Base-by-base conservation (phyloP, 1,140 invertebrate genomes). In the Hydropsyche tenuis region DNA sequence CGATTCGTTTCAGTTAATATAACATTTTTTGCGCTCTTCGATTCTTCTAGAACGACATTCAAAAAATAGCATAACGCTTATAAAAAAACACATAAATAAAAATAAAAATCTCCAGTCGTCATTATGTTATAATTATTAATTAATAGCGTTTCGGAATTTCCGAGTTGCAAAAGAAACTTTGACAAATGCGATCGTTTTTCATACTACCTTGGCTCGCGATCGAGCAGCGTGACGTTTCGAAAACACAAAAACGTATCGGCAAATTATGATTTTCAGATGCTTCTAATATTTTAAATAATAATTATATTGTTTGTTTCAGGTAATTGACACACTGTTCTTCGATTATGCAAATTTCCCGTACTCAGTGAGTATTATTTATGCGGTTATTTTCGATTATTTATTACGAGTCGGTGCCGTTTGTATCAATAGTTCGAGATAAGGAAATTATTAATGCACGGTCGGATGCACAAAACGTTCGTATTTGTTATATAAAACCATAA, bases 401-500 rank as follows among this genome's bases (percentile, higher is more conserved):
- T 23, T 25, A 25, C 22, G 23, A 25, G 56, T 23, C 30, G 22
- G 56, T 23, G 1, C 23, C 56, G 11, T 60, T 60, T 60, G 56
- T 22, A 60, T 60, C 56, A 14, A 20, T 27, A 14, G 7, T 37
- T 27, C 20, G 23, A 60, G 56, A 60, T 60, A 60, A 5, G 22
- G 12, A 27, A 48, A 14, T 25, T 60, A 60, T 60, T 60, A 60
- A 60, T 60, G 23, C 56, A 27, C 56, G 22, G 22, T 60, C 56
- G 56, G 56, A 60, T 60, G 56, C 56, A 60, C 56, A 60, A 60
- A 60, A 60, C 23, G 18, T 23, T 60, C 23, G 20, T 25, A 60
- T 60, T 60, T 60, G 23, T 60, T 60, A 60, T 60, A 60, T 60
- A 60, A 60, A 60, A 60, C 56, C 2, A 60, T 23, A 60, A 60